Conservation (phyloP, 1,140 invertebrate species). For the Drosophila persimilis region DNA sequence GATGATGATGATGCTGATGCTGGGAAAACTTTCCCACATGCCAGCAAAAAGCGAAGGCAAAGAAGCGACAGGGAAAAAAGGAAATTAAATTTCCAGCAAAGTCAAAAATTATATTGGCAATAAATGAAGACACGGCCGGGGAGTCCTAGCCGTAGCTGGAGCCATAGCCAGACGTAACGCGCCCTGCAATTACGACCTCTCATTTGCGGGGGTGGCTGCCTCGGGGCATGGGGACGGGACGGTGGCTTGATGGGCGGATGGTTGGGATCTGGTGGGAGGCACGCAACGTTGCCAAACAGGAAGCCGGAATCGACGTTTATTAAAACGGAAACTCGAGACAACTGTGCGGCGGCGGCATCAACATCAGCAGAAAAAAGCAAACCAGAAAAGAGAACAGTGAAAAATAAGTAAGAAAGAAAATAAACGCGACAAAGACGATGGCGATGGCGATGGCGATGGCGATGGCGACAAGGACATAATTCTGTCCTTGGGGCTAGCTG, state of each 20-base stretch:
- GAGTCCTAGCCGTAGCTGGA: not conserved
- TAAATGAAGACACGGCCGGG: slow-evolving; percentile 71
- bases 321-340: slow-evolving; percentile 80
- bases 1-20: slow-evolving; percentile 7
- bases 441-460: too few species aligned
- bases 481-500: slow-evolving; percentile 70
- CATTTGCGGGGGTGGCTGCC: slow-evolving; percentile 28
- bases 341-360: slow-evolving; percentile 65
- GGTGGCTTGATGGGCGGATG: slow-evolving; percentile 1
- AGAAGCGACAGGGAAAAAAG: slow-evolving; percentile 27
- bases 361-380: slow-evolving; percentile 28
- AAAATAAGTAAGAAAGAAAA: slow-evolving; percentile 24
- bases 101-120: slow-evolving; percentile 80
- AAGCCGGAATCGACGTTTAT: slow-evolving; percentile 81
- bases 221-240: not conserved
- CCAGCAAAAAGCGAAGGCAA: not conserved
- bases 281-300: slow-evolving; percentile 70
- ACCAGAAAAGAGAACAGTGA: slow-evolving; percentile 14
- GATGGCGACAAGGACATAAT: slow-evolving; percentile 63
- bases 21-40: slow-evolving; percentile 23
- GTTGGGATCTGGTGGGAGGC: slow-evolving; percentile 4
- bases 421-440: slow-evolving; percentile 42
- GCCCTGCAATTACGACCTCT: slow-evolving; percentile 64
- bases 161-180: slow-evolving; percentile 18
- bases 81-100: slow-evolving; percentile 78